Percentiles rank a stretch among this genome's conserved stretches.
These are phyloP conservation scores for Polypterus bichir DNA, from an alignment of 2,113 vertebrate genomes.

Conservation along the genomic window DNA sequence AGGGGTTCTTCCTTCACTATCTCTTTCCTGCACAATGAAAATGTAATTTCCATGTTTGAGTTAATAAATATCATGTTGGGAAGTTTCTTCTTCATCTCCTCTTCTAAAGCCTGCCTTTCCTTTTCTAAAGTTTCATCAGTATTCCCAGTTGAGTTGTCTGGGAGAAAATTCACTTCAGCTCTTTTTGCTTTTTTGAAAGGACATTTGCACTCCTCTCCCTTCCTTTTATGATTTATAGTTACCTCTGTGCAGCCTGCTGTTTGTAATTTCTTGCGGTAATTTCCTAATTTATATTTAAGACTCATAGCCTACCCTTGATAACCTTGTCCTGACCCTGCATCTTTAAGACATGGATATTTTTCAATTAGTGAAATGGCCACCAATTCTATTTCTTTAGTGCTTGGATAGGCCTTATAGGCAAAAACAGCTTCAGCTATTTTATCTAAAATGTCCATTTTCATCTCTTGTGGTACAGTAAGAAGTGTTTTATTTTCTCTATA, in stretches of 20 bases:
- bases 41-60: conserved; percentile 22
- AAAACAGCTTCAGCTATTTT: conserved; percentile 20
- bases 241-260: conserved; percentile 13
- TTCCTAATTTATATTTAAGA: conserved; percentile 17
- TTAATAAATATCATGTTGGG: no score
- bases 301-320: conserved; percentile 18
- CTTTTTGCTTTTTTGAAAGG: conserved; percentile 10
- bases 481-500: conserved; percentile 12
- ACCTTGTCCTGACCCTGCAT: conserved; percentile 13
- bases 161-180: conserved; percentile 12
- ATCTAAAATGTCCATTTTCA: conserved; percentile 22
- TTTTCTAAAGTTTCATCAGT: conserved; percentile 7
- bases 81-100: conserved; percentile 17
- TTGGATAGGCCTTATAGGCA: conserved; percentile 17
- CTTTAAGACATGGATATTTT: conserved; percentile 17
- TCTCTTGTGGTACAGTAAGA: conserved; percentile 15
- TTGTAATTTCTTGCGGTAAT: conserved; percentile 13
- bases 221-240: conserved; percentile 12
- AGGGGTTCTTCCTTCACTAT: conserved; percentile 18
- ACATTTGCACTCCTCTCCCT: background rate
- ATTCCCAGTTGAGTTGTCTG: conserved; percentile 13
- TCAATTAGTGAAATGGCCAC: conserved; percentile 13
- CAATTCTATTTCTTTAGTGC: conserved; percentile 7
- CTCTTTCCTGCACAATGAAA: conserved; percentile 15
- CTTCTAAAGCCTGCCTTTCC: conserved; percentile 2